Percentiles rank a stretch among this genome's conserved stretches.
Evolutionary conservation across 2,888 invertebrate species (phyloP).

Genomic region (Deroplatys truncata): DNA sequence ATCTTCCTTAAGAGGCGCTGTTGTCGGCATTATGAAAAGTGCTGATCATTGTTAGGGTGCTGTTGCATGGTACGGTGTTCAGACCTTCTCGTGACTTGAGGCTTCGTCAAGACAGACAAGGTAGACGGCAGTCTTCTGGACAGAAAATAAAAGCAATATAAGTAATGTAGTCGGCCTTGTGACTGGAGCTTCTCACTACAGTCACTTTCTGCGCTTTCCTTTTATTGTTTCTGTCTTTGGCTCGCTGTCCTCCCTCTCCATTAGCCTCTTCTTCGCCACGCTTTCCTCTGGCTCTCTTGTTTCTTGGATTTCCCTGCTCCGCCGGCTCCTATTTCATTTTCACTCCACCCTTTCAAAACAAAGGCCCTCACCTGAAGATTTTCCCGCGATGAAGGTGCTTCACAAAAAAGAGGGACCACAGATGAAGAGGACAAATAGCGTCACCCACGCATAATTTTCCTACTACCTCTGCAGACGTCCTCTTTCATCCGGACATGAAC

Average conservation of each 20-base stretch:
- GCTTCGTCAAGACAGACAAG: background rate
- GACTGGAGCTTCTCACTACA: background rate
- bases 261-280: background rate
- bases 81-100: background rate
- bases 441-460: no score
- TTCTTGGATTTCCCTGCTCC: background rate
- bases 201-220: background rate
- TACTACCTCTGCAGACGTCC: no score
- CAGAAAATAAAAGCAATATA: background rate
- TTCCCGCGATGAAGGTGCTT: no score
- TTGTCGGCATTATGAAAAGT: no score
- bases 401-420: no score
- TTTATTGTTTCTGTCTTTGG: background rate
- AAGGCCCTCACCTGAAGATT: no score
- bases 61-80: background rate
- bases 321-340: background rate
- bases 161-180: conserved; percentile 1
- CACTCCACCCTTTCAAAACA: no score
- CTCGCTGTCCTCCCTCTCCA: background rate
- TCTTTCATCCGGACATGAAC: no score
- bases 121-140: background rate
- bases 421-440: no score
- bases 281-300: background rate
- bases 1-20: no score
- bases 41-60: no score